Conservation (phyloP, 2,113 vertebrate genomes). For the Cricetomys ansorgei region DNA sequence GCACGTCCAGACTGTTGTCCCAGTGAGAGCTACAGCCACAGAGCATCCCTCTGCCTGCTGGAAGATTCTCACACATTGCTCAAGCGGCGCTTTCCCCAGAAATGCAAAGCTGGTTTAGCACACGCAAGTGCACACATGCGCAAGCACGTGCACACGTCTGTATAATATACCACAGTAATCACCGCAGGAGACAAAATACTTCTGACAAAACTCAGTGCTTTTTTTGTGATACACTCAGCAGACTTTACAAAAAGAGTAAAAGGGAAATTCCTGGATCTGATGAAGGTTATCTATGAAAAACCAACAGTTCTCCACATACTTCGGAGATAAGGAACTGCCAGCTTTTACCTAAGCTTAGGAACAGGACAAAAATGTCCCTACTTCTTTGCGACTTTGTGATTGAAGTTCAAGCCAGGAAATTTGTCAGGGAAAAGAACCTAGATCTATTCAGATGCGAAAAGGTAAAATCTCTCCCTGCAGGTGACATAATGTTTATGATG, state of each 20-base stretch:
- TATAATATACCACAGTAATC: neutral
- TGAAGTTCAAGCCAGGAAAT: neutral
- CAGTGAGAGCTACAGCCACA: neutral
- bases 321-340: rapidly evolving
- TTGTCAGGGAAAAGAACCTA: neutral
- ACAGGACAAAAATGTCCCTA: neutral
- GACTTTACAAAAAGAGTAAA: neutral
- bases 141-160: neutral
- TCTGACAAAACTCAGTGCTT: neutral
- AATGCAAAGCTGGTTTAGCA: constrained; percentile 56
- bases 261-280: neutral
- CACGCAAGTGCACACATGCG: neutral
- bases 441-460: neutral
- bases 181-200: neutral
- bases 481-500: neutral
- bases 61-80: rapidly evolving
- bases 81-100: neutral
- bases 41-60: neutral
- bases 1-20: neutral
- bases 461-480: neutral
- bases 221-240: neutral
- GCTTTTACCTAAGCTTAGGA: neutral
- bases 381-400: neutral
- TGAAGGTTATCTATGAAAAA: neutral
- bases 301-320: neutral